Percentiles rank a stretch among this genome's conserved stretches.
Conservation (phyloP, 2,113 vertebrate species). For the Meles meles region DNA sequence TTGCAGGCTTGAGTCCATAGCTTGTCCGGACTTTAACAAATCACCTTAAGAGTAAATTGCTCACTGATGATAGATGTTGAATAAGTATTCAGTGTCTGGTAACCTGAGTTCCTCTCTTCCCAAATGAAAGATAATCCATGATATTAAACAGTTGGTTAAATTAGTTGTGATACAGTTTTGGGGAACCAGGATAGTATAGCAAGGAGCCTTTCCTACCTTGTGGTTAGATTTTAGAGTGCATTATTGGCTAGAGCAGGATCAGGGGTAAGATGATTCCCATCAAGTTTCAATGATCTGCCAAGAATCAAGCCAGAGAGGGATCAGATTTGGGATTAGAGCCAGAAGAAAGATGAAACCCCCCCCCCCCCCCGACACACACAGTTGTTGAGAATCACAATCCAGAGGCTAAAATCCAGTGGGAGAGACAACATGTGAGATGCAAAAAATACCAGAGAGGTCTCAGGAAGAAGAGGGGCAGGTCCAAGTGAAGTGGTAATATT, state of each 20-base stretch:
- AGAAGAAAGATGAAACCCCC: neutral
- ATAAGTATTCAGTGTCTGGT: neutral
- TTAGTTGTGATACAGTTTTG: neutral
- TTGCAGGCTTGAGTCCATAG: neutral
- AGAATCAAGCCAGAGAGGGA: neutral
- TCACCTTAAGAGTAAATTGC: slow-evolving; percentile 24
- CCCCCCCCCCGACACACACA: no score
- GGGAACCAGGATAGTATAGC: neutral
- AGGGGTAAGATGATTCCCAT: neutral
- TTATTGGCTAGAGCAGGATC: neutral
- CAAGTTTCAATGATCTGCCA: neutral
- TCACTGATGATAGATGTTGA: neutral
- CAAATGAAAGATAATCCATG: neutral
- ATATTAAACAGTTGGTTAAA: neutral
- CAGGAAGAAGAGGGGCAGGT: neutral
- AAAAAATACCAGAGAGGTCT: neutral
- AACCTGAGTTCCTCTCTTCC: slow-evolving; percentile 4
- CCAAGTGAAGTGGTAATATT: neutral
- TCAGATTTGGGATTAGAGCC: neutral
- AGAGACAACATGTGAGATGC: neutral
- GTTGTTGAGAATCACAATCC: neutral
- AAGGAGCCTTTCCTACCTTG: neutral
- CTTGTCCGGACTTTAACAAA: neutral
- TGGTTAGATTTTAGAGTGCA: neutral
- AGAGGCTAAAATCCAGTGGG: neutral